Conservation (phyloP, 2,797 vertebrate genomes). For the Eutrigla gurnardus region DNA sequence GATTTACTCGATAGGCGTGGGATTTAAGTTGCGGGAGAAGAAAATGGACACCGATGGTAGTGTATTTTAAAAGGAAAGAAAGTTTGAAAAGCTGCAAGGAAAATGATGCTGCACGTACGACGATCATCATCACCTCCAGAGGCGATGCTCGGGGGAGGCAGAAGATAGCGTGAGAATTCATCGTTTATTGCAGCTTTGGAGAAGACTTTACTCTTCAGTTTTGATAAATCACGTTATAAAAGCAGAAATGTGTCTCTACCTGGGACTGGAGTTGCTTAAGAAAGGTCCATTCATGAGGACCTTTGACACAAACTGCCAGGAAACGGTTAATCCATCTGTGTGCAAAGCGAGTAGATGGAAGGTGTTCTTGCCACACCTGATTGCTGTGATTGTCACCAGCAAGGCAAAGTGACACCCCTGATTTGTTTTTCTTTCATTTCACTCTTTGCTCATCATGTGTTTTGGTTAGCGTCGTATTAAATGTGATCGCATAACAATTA, state of each 20-base stretch:
- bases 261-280: not conserved
- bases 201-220: not conserved
- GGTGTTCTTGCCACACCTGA: slow-evolving; percentile 27
- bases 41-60: slow-evolving; percentile 22
- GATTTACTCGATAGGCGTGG: slow-evolving; percentile 35
- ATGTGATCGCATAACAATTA: slow-evolving; percentile 74
- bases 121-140: slow-evolving; percentile 33
- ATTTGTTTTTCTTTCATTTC: slow-evolving; percentile 69
- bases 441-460: slow-evolving; percentile 61
- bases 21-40: slow-evolving; percentile 49
- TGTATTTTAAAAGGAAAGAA: not conserved
- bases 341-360: not conserved
- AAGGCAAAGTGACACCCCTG: slow-evolving; percentile 55
- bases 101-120: slow-evolving; percentile 27
- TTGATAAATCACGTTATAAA: slow-evolving; percentile 6
- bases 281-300: not conserved
- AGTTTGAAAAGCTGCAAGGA: slow-evolving; percentile 7
- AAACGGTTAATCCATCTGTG: not conserved
- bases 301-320: not conserved
- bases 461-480: slow-evolving; percentile 68
- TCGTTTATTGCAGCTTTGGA: slow-evolving; percentile 1
- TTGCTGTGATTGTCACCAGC: slow-evolving; percentile 44
- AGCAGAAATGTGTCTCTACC: not conserved
- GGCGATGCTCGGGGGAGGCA: slow-evolving; percentile 1
- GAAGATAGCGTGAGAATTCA: not conserved